Evolutionary conservation across 1,140 invertebrate genomes (phyloP).

Genomic region (Drosophila nannoptera): DNA sequence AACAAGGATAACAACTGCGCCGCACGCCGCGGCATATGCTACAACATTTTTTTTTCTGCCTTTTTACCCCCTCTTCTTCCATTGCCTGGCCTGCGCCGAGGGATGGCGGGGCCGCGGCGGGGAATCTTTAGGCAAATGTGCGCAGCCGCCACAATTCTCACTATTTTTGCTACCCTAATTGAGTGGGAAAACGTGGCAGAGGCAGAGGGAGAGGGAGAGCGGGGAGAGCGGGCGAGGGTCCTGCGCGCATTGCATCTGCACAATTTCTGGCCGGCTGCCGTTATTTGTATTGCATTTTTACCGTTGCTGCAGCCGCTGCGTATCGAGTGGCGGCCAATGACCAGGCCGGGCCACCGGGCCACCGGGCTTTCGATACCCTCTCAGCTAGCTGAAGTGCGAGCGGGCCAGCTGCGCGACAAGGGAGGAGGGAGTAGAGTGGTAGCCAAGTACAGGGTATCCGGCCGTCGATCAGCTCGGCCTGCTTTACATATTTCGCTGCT

Average conservation of each 20-base stretch:
- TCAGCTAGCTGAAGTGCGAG: neutral
- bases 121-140: slow-evolving; percentile 69
- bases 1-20: slow-evolving; percentile 65
- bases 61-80: neutral
- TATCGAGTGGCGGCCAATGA: slow-evolving; percentile 22
- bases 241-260: slow-evolving; percentile 62
- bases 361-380: slow-evolving; percentile 43
- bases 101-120: neutral
- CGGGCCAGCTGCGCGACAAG: too few species aligned
- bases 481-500: slow-evolving; percentile 6
- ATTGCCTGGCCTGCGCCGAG: neutral
- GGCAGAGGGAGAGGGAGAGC: slow-evolving; percentile 11
- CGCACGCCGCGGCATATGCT: slow-evolving; percentile 75
- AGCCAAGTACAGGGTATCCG: too few species aligned
- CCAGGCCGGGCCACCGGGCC: neutral
- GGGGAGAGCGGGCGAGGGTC: slow-evolving; percentile 17
- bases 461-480: neutral
- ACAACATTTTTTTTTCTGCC: slow-evolving; percentile 33
- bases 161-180: slow-evolving; percentile 75
- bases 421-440: too few species aligned
- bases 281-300: slow-evolving; percentile 72
- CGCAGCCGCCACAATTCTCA: slow-evolving; percentile 50
- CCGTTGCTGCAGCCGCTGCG: slow-evolving; percentile 51
- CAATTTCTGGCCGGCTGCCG: slow-evolving; percentile 54
- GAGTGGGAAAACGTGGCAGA: slow-evolving; percentile 58